A percentile compares a stretch with the other conserved stretches of the same genome.
Evolutionary conservation across 2,888 invertebrate species (phyloP).

Genomic region (Eupithecia pulchellata): DNA sequence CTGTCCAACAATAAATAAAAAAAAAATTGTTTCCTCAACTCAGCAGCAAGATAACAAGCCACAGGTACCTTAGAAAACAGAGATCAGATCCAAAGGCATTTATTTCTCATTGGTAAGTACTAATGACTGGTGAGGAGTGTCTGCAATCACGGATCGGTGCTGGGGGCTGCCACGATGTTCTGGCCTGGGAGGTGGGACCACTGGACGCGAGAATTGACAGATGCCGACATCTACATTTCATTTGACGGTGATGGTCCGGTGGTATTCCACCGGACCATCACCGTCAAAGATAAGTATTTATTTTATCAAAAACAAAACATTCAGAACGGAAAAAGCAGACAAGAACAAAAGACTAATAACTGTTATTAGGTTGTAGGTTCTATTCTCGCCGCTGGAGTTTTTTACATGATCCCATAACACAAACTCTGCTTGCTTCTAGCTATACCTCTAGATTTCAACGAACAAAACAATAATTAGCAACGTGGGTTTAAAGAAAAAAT

Average conservation of each 20-base stretch:
- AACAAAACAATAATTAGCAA: too few relatives aligned
- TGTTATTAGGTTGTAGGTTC: background rate
- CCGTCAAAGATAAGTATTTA: too few relatives aligned
- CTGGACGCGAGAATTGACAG: constrained; percentile 1
- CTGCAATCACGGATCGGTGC: constrained; percentile 60
- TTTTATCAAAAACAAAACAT: too few relatives aligned
- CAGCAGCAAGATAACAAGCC: constrained; percentile 7
- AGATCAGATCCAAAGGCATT: constrained; percentile 22
- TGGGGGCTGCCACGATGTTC: constrained; percentile 55
- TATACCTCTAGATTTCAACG: too few relatives aligned
- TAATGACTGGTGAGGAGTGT: constrained; percentile 46
- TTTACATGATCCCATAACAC: background rate
- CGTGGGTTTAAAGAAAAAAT: too few relatives aligned
- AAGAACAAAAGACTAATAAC: too few relatives aligned
- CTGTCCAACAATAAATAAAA: background rate
- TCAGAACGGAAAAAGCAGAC: too few relatives aligned
- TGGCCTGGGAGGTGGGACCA: background rate
- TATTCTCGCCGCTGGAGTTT: background rate
- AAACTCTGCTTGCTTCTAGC: background rate
- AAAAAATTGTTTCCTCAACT: background rate
- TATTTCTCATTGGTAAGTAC: constrained; percentile 41
- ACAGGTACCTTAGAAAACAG: background rate
- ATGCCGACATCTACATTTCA: too few relatives aligned
- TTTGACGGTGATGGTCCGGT: too few relatives aligned
- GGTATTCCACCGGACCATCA: too few relatives aligned